Base-by-base conservation (phyloP, 2,113 vertebrate species). In the Chionodraco myersi region DNA sequence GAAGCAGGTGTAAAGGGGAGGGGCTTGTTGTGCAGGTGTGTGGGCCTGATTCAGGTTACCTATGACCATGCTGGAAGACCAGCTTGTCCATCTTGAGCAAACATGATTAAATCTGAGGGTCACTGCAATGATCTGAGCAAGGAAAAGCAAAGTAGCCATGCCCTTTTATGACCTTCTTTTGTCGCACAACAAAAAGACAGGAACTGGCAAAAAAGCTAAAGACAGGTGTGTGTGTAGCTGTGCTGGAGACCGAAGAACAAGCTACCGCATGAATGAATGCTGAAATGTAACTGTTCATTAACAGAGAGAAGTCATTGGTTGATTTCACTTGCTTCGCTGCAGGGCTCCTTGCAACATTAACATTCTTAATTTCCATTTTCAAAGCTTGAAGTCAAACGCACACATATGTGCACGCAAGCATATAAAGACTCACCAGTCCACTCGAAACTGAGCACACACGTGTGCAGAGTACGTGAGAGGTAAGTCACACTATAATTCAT, bases 1-100 rank as follows among this genome's bases (percentile, higher is more conserved):
- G 87, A 30, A 83, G 88, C 90, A 91, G 91, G 89, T 92, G 91
- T 87, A 89, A 90, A 92, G 85, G 81, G 89, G 86, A 84, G 86
- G 72, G 89, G 75, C 52, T 58, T 53, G 56, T n/a, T n/a, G 48
- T 13, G 45, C 89, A 89, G 85, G 88, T 91, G 88, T 80, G 82
- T 85, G 86, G 80, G 64, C 61, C 16, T 75, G 87, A 76, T 89
- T 92, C 89, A 53, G 82, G 78, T 92, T 91, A 83, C 91, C 72
- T 14, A 16, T 18, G 16, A 26, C 54, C 62, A 13, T 16, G 79
- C 59, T 59, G 63, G 56, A 14, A 41, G 8, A 70, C 61, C 9
- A 23, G 48, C 75, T 62, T 66, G 80, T 84, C 68, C 77, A 64
- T 73, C 63, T 83, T 13, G 34, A 69, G 44, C 26, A 67, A 84